Percentiles rank a stretch among this genome's conserved stretches.
phyloP scores from a whole-genome alignment of 92 coral and sea anemone species.

The Palythoa grandiflora region DNA sequence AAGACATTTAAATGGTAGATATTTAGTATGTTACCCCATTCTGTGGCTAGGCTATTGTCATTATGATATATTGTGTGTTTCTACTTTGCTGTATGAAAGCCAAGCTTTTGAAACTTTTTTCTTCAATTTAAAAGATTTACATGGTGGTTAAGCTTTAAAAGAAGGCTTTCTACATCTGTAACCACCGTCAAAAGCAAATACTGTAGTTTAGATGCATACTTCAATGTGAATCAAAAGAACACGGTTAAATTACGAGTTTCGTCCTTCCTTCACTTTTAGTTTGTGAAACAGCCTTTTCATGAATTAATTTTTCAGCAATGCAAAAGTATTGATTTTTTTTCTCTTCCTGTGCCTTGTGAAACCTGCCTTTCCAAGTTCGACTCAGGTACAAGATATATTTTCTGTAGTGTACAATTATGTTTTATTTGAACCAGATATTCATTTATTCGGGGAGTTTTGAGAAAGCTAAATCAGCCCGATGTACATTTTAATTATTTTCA shows the following conservation, averaged over 20 bases:
- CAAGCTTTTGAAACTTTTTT: background rate
- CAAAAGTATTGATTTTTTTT: background rate
- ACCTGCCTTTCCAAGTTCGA: background rate
- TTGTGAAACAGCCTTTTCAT: background rate
- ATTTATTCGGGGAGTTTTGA: too few species aligned
- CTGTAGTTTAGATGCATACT: too few species aligned
- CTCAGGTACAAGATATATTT: background rate
- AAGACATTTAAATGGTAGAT: slow-evolving; percentile 32
- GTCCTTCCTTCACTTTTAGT: too few species aligned
- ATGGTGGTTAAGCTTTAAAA: background rate
- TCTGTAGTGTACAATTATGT: background rate
- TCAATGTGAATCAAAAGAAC: too few species aligned
- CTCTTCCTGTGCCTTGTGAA: background rate
- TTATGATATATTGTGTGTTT: background rate
- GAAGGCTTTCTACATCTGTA: too few species aligned
- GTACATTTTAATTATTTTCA: too few species aligned
- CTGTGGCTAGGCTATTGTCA: slow-evolving; percentile 16
- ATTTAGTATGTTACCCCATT: slow-evolving; percentile 1
- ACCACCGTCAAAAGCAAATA: background rate
- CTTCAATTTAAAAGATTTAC: background rate
- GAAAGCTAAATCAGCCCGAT: too few species aligned
- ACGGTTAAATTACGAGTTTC: too few species aligned
- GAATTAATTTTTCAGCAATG: background rate
- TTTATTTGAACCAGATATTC: background rate
- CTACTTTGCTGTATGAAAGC: background rate